phyloP scores from a whole-genome alignment of 2,888 invertebrate species.

The Abrostola triplasia region DNA sequence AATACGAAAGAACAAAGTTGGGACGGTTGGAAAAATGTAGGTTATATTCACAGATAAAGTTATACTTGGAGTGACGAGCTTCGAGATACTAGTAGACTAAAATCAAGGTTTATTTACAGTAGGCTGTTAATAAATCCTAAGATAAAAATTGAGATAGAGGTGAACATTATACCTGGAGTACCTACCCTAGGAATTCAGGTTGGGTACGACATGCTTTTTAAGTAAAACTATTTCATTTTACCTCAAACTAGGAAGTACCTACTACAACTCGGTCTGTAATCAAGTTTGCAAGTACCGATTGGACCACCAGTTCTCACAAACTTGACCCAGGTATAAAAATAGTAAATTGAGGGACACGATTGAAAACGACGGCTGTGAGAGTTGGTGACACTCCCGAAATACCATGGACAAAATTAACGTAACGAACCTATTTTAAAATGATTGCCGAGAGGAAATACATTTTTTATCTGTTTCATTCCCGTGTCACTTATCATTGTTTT shows the following conservation, averaged over 20 bases:
- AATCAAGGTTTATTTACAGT: too few species aligned
- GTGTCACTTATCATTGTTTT: conserved; percentile 28
- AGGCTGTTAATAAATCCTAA: background rate
- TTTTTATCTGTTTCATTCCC: conserved; percentile 13
- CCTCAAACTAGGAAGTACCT: too few species aligned
- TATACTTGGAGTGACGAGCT: background rate
- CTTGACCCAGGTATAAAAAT: too few species aligned
- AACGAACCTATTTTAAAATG: background rate
- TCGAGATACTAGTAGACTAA: background rate
- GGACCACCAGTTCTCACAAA: too few species aligned
- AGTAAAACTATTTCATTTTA: too few species aligned
- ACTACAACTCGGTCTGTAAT: too few species aligned
- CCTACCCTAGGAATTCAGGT: too few species aligned
- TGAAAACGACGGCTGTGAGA: background rate
- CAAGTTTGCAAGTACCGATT: too few species aligned
- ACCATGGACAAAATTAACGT: background rate
- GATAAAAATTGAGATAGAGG: background rate
- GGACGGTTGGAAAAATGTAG: conserved; percentile 21
- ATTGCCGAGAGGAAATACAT: background rate
- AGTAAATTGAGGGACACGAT: too few species aligned
- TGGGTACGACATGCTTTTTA: too few species aligned
- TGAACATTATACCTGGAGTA: too few species aligned
- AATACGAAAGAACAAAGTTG: conserved; percentile 40
- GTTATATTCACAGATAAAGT: conserved; percentile 25
- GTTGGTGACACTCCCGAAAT: background rate